Evolutionary conservation across 2,797 vertebrate species (phyloP), one percentile per base, ranked within the genome.

Genomic region (Danio albolineatus): DNA sequence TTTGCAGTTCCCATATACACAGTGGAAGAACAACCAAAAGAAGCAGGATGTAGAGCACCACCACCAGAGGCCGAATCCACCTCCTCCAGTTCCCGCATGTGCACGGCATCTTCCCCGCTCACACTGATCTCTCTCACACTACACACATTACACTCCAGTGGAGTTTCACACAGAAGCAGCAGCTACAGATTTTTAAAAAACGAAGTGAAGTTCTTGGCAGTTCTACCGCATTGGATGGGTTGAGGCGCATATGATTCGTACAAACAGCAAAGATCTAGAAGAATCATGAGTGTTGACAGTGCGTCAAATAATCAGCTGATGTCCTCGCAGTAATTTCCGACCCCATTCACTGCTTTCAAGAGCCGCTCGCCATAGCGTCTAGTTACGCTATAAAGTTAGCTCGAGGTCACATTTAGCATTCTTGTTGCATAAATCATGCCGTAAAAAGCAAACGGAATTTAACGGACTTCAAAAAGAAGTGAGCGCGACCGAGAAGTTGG

Each of bases 31-130:
- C 95, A 74, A 97, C 94, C 71, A 98, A 76, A 9, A 98, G 88
- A 76, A 96, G 89, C 85, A 95, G 82, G 36, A 97, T 90, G 76
- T 99, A 99, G 51, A 98, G 78, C 28, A 97, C 78, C 36, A 96
- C 94, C 44, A 97, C 96, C 86, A 99, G 89, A 19, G 97, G 96
- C 71, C 97, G 94, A 76, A 99, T 99, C 98, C 97, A 99, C 76
- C 94, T 92, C 81, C 96, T 96, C 97, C 98, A 99, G 91, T 98
- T 96, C 66, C 95, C 96, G 90, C 94, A 97, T 48, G 96, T 96
- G 90, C 95, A 98, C 75, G 97, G 96, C 96, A 99, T 98, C 39
- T 83, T 92, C 59, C 51, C 51, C 7, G 7, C 49, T 13, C 39
- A 17, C 13, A n/a, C 74, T 0, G 13, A 39, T 0, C 54, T 51